Conservation (phyloP, 1,140 invertebrate species). For the Calliopsis andreniformis region DNA sequence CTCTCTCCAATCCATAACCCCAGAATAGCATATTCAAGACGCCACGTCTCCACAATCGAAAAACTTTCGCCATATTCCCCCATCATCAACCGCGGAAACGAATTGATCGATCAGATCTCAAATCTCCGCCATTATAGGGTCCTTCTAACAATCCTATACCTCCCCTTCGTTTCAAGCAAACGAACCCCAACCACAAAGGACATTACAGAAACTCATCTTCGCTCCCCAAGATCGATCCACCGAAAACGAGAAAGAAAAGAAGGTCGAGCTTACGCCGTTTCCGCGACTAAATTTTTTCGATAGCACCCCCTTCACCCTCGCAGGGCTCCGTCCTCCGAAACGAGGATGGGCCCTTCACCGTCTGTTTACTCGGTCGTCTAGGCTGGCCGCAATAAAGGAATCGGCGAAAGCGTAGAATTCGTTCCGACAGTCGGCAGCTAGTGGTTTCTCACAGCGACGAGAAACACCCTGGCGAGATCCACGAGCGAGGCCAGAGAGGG, state of each 20-base stretch:
- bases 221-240: background rate
- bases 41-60: no score
- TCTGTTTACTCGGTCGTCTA: conserved; percentile 66
- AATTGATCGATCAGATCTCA: no score
- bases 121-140: no score
- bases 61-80: no score
- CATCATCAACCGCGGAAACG: no score
- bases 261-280: background rate
- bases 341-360: conserved; percentile 42
- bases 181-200: background rate
- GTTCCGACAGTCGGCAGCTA: conserved; percentile 54
- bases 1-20: no score
- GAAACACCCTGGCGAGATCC: conserved; percentile 56
- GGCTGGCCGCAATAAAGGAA: conserved; percentile 67
- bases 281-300: conserved; percentile 13
- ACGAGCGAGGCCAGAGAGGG: background rate
- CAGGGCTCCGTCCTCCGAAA: no score
- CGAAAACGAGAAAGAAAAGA: background rate
- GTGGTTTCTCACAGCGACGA: conserved; percentile 48
- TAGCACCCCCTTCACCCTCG: background rate
- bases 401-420: conserved; percentile 61
- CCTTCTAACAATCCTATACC: no score
- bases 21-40: no score
- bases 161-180: background rate
- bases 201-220: background rate